phyloP scores from a whole-genome alignment of 2,888 invertebrate genomes.

The Cantharis rustica region DNA sequence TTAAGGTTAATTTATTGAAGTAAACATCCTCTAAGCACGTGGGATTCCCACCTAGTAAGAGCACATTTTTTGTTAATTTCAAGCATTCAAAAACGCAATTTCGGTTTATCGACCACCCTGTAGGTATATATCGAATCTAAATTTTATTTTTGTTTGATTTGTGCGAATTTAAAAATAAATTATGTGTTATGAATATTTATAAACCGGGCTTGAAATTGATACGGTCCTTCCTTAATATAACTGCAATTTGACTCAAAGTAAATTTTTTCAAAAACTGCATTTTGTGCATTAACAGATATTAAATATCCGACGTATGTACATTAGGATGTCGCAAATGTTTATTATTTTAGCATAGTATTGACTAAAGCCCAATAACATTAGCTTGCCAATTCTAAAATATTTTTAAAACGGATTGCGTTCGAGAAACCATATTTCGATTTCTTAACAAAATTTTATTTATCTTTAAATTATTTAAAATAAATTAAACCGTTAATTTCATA shows the following conservation, averaged over 20 bases:
- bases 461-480: not conserved
- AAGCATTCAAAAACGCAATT: not conserved
- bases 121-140: not conserved
- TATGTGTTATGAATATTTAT: not conserved
- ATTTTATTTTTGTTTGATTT: not conserved
- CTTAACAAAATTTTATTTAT: not conserved
- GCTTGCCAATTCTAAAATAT: constrained; percentile 24
- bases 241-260: not conserved
- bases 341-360: constrained; percentile 19
- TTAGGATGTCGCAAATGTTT: constrained; percentile 11
- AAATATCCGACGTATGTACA: not conserved
- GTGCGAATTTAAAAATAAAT: not conserved
- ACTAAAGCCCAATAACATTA: constrained; percentile 20
- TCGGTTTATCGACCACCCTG: not conserved
- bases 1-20: not conserved
- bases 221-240: not conserved
- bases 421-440: constrained; percentile 1
- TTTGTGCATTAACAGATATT: not conserved
- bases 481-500: not conserved
- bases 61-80: not conserved
- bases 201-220: not conserved
- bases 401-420: constrained; percentile 10
- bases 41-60: not conserved
- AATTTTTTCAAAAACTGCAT: not conserved
- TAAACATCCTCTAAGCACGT: not conserved